Base-by-base conservation (phyloP, 1,140 invertebrate species). In the Orussus abietinus region DNA sequence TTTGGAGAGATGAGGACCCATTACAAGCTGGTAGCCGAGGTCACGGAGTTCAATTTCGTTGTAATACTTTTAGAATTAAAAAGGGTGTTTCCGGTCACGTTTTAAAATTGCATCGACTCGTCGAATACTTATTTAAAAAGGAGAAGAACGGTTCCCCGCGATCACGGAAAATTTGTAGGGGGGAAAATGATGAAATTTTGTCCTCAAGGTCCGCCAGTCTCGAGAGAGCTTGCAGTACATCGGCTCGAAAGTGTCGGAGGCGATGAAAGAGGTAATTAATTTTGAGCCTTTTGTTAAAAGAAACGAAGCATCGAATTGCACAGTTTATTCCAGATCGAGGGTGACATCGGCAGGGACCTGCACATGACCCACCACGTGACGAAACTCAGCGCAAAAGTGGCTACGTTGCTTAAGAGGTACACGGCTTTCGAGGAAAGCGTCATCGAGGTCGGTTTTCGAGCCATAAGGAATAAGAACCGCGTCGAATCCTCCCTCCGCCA, bases 361-460 rank as follows among this genome's bases (percentile, higher is more conserved):
- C 43, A 53, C 12, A 42, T 70, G 4, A 70, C 67, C 18, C 57
- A 60, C 20, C 47, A 63, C 18, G 45, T 67, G 18, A 70, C 67
- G 1, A 48, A 42, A 14, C 51, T 67, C 7, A 57, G 41, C 13
- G 13, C 51, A 4, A 59, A 54, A 37, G 42, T 67, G 37, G 13
- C 32, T 0, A 6, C 28, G 2, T n/a, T 61, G 11, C 13, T 58
- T 19, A 43, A 50, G 18, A 39, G 57, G 25, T 68, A 64, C 38
- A 28, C 36, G 0, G 21, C 36, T 3, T 20, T 69, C 17, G 63
- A 70, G 33, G 60, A 65, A 38, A 37, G 12, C 35, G 51, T 65
- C n/a, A 56, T 68, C 12, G 66, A 70, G 55, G 67, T 69, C 44
- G 18, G 18, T 14, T n/a, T n/a, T n/a, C n/a, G n/a, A n/a, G n/a